Evolutionary conservation across 2,888 invertebrate genomes (phyloP), one percentile per base, ranked within the genome.

Genomic region (Druceiella hillmani): DNA sequence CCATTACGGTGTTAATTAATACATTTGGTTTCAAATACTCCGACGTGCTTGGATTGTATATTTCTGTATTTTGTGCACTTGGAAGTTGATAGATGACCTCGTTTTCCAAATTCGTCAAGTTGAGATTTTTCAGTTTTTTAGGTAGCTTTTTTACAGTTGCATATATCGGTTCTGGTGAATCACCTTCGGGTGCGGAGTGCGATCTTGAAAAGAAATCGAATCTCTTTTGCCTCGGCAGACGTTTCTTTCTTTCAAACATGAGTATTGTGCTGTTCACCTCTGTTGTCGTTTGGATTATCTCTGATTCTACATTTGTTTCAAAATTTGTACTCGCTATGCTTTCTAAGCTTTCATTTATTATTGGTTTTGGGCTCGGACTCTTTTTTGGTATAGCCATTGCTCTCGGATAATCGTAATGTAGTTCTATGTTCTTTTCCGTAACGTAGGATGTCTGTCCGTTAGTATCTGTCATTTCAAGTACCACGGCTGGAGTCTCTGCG

Each of bases 191-290:
- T 3, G 71, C 72, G n/a, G 72, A 72, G 36, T 71, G 54, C 22
- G 71, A 69, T 53, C 75, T 53, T 50, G 66, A 69, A 51, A 71
- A 69, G 51, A 71, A 67, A 37, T 69, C 67, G 42, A 68, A 67
- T 47, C 64, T 72, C 11, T 15, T 43, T 51, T 64, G 70, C 12
- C 66, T 66, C 46, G 66, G 66, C 2, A 63, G 60, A 17, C 69
- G 69, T 52, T 71, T 66, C 43, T 66, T 58, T 55, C 67, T 59
- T 55, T 72, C 71, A 5, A 72, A 67, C 48, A 72, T 68, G 46
- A 72, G 66, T 14, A 72, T 67, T 6, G 72, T 72, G 52, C 71
- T 72, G 2, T 72, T 72, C 11, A 72, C 70, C 53, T 72, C 72
- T 14, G 70, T 71, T 1, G 71, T 70, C 22, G 64, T 52, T 22